These are phyloP conservation scores for Drosophila gaucha DNA, from an alignment of 2,888 invertebrate genomes.

Conservation along the genomic window DNA sequence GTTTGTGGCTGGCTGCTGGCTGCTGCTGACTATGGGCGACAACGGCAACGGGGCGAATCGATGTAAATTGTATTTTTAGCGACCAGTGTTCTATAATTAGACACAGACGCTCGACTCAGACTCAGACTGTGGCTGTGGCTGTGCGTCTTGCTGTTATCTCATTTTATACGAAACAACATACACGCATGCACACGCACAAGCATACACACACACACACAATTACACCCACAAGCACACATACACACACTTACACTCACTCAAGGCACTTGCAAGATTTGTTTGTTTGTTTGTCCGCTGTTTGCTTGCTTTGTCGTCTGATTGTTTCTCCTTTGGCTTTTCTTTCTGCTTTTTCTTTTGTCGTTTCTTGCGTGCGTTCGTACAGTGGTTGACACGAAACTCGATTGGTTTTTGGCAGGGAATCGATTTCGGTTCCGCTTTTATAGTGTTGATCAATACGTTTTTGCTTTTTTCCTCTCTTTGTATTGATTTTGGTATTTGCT, in stretches of 20 bases:
- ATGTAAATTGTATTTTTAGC: conserved; percentile 67
- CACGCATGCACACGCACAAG: conserved; percentile 1
- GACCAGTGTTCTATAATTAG: conserved; percentile 62
- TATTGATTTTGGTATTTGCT: neutral
- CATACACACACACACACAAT: neutral
- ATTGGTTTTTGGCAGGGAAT: conserved; percentile 5
- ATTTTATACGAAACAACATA: conserved; percentile 17
- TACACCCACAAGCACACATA: neutral
- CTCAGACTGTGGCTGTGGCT: conserved; percentile 18
- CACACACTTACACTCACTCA: conserved; percentile 14
- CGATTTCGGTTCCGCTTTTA: neutral
- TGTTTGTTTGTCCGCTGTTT: conserved; percentile 24
- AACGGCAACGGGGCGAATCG: conserved; percentile 25
- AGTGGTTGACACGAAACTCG: conserved; percentile 5
- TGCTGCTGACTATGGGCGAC: conserved; percentile 23
- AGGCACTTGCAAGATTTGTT: conserved; percentile 48
- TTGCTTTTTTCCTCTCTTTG: neutral
- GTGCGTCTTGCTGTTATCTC: conserved; percentile 51
- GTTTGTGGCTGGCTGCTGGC: conserved; percentile 50
- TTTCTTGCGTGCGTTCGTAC: conserved; percentile 23
- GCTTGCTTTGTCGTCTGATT: conserved; percentile 25
- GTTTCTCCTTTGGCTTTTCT: conserved; percentile 16
- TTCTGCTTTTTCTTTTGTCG: conserved; percentile 1
- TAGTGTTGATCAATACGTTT: conserved; percentile 2
- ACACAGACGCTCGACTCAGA: conserved; percentile 34